Evolutionary conservation across 2,888 invertebrate species (phyloP), one percentile per base, ranked within the genome.

Genomic region (Acronicta leporina): DNA sequence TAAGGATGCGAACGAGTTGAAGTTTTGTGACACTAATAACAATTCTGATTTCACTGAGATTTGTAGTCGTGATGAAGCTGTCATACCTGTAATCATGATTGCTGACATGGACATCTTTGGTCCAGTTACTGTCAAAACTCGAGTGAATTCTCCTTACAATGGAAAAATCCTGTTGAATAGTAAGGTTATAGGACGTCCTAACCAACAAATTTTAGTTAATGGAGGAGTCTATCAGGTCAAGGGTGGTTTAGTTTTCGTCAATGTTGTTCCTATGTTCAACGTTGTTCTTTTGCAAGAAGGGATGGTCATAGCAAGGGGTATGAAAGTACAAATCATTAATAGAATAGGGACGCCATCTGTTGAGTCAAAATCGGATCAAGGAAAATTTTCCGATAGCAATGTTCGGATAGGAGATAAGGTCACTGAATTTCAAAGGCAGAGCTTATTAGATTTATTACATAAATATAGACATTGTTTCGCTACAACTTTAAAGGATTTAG

Each of bases 401-500:
- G 42, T 42, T 10, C 7, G 10, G 0, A 16, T 42, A 16, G 42
- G 42, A 1, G 16, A 8, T 16, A 16, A 8, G 9, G 8, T 42
- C 11, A 14, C 5, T 20, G 20, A 42, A 14, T 15, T 1, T 41
- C 41, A 41, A 15, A 13, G 41, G 5, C 41, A 41, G 15, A 41
- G 41, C 8, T 15, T 14, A 15, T 41, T 41, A 8, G 13, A 25
- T 5, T 44, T 20, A 9, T 11, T 44, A 13, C 15, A 42, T 1
- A 15, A 16, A 8, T 42, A 42, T 16, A 14, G 42, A 1, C 42
- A 42, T 42, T 42, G 42, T 44, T 44, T 44, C 16, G 44, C 44
- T 6, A 3, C 44, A 11, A 25, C 44, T 25, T 25, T 44, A 7
- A 25, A 20, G 11, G 40, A 46, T 1, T 13, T 46, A 4, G 45